Conservation (phyloP, 2,797 vertebrate genomes). For the Muraenolepis orangiensis region DNA sequence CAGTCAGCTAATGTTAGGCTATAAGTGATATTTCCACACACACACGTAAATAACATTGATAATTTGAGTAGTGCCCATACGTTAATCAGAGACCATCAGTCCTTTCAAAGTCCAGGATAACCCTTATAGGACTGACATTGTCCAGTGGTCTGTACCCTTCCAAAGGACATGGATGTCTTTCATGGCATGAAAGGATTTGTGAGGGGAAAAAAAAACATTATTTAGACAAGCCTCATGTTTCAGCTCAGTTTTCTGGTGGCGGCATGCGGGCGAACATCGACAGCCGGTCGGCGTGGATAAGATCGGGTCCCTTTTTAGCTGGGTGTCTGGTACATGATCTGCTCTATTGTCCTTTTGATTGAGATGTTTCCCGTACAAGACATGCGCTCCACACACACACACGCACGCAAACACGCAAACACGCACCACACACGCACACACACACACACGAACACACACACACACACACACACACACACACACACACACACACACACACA, state of each 20-base stretch:
- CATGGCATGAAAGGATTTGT: not conserved
- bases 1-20: not conserved
- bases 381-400: not conserved
- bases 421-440: not conserved
- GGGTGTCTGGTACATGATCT: not conserved
- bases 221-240: not conserved
- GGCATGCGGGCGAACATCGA: not conserved
- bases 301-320: slow-evolving; percentile 4
- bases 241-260: not conserved
- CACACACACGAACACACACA: not conserved
- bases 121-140: not conserved
- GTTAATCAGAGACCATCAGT: not conserved
- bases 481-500: not conserved
- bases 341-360: slow-evolving; percentile 4
- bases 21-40: not conserved
- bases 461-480: not conserved
- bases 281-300: not conserved
- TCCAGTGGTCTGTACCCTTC: not conserved
- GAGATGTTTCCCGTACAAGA: slow-evolving; percentile 7
- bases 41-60: not conserved
- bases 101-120: not conserved
- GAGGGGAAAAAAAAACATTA: not conserved
- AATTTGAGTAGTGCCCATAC: not conserved
- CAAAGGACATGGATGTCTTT: not conserved
- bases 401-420: too few relatives aligned